Base-by-base conservation (phyloP, 2,888 invertebrate genomes). In the Agonopterix heracliana region DNA sequence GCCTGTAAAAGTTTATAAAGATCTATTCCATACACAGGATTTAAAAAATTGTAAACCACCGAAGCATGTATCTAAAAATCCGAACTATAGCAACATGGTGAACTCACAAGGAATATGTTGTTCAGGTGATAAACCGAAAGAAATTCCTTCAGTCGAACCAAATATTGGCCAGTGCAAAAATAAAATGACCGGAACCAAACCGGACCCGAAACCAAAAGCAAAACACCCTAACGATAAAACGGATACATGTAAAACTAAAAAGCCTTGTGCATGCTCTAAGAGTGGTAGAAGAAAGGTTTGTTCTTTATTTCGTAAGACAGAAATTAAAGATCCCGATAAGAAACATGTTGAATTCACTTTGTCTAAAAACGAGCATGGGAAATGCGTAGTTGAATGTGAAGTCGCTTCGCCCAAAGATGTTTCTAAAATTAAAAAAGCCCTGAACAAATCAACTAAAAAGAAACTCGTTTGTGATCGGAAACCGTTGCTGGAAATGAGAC, bases 401-500 rank as follows among this genome's bases (percentile, higher is more conserved):
- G n/a, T 7, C 7, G 26, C 26, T 26, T 26, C 26, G 7, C 26
- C 38, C 10, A n/a, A 38, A n/a, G n/a, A n/a, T 38, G 38, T 38
- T 10, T 1, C 4, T 38, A 38, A 9, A 38, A 7, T 26, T 26
- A 10, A 38, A 38, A n/a, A n/a, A 38, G 9, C 38, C 9, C 38
- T 38, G 10, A 38, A 38, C 9, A 38, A 10, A 35, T 1, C 8
- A 35, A 35, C 35, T 9, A 35, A 38, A 38, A 38, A 10, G n/a
- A 5, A n/a, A 38, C 38, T n/a, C n/a, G 38, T 26, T 17, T 8
- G 38, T 38, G 38, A 38, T n/a, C n/a, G n/a, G 3, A 38, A 3
- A n/a, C 56, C 51, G 14, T 40, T 49, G 17, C 48, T 57, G 34
- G 49, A 55, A 52, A 46, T 57, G 44, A 41, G 47, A 13, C 41